Percentiles rank a stretch among this genome's conserved stretches.
Evolutionary conservation across 2,888 invertebrate species (phyloP).

Genomic region (Serripes groenlandicus): DNA sequence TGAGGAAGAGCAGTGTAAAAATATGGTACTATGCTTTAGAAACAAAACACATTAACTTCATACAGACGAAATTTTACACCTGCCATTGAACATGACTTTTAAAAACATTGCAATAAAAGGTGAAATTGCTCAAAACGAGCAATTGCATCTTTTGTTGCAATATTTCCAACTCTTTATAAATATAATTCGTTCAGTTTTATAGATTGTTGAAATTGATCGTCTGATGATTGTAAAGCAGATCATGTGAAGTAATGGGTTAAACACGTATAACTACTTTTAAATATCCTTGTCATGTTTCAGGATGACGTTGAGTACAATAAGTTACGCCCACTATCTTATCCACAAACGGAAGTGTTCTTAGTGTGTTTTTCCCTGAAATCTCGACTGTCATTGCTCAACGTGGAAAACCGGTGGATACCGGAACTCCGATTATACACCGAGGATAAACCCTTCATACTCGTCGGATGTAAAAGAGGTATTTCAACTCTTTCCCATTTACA

Average conservation of each 20-base stretch:
- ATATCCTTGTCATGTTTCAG: too few relatives aligned
- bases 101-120: neutral
- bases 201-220: too few relatives aligned
- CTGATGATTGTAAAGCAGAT: too few relatives aligned
- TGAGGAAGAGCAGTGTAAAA: too few relatives aligned
- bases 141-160: neutral
- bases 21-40: too few relatives aligned
- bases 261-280: too few relatives aligned
- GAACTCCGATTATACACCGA: conserved; percentile 71
- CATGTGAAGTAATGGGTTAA: too few relatives aligned
- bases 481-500: too few relatives aligned
- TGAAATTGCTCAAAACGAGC: neutral
- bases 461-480: conserved; percentile 75
- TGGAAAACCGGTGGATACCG: conserved; percentile 77
- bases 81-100: neutral
- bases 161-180: neutral
- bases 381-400: conserved; percentile 78
- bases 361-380: conserved; percentile 79
- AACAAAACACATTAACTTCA: too few relatives aligned
- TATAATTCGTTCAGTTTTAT: too few relatives aligned
- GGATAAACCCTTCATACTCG: conserved; percentile 72
- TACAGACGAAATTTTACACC: neutral
- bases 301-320: conserved; percentile 72
- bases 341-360: conserved; percentile 80
- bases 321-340: conserved; percentile 79